These are phyloP conservation scores for Bufo bufo DNA, from an alignment of 2,113 vertebrate species.

Conservation along the genomic window DNA sequence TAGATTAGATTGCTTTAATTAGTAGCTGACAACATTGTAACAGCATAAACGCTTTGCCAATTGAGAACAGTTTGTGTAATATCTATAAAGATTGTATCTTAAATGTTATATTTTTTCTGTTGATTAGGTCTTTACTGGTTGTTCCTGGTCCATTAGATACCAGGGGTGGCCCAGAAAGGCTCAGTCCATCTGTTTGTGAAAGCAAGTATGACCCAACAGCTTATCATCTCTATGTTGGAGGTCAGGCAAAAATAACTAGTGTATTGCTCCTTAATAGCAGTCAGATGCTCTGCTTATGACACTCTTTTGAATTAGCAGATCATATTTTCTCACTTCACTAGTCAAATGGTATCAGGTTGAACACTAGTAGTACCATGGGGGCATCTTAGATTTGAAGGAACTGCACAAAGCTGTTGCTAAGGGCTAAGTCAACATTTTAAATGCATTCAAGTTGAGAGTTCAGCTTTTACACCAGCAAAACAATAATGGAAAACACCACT, in stretches of 20 bases:
- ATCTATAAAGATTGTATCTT: slow-evolving; percentile 20
- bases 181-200: slow-evolving; percentile 36
- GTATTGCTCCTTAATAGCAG: slow-evolving; percentile 18
- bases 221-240: slow-evolving; percentile 16
- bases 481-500: neutral
- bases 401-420: neutral
- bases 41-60: slow-evolving; percentile 20
- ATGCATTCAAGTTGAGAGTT: neutral
- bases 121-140: neutral
- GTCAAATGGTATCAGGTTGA: slow-evolving; percentile 8
- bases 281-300: slow-evolving; percentile 21
- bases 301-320: neutral
- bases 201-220: slow-evolving; percentile 20
- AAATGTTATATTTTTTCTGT: slow-evolving; percentile 7
- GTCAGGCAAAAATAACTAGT: slow-evolving; percentile 32
- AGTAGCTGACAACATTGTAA: slow-evolving; percentile 8
- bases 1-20: slow-evolving; percentile 33
- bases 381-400: neutral
- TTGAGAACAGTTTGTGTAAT: slow-evolving; percentile 26
- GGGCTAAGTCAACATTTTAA: neutral
- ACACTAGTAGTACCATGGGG: slow-evolving; percentile 19
- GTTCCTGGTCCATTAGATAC: slow-evolving; percentile 26
- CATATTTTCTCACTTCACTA: slow-evolving; percentile 42
- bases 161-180: neutral
- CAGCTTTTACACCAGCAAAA: neutral